phyloP scores from a whole-genome alignment of 2,113 vertebrate genomes.

The Sceloporus undulatus region DNA sequence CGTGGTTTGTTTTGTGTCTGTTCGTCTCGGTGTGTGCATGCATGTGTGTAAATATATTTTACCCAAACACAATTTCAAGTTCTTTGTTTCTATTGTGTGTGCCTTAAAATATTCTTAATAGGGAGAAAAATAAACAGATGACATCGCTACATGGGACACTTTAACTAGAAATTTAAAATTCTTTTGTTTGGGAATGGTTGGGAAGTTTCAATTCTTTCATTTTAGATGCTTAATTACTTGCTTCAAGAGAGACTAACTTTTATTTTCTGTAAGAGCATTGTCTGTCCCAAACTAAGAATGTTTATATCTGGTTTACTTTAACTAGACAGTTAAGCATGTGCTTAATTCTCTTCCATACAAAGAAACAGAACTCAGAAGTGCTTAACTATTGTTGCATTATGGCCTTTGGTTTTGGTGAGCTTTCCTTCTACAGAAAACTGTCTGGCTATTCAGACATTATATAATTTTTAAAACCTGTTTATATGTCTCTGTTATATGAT shows the following conservation, averaged over 20 bases:
- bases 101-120: not conserved
- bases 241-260: not conserved
- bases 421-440: not conserved
- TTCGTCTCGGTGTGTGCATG: not conserved
- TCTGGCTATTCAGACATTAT: no score
- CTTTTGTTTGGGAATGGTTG: not conserved
- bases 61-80: fast-evolving
- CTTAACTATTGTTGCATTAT: not conserved
- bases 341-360: not conserved
- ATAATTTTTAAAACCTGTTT: not conserved
- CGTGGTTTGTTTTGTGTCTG: fast-evolving
- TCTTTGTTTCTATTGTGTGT: not conserved
- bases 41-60: not conserved
- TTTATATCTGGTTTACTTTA: constrained; percentile 1
- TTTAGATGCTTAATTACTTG: not conserved
- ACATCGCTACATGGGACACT: fast-evolving
- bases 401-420: not conserved
- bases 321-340: not conserved
- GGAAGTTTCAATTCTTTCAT: not conserved
- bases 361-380: not conserved
- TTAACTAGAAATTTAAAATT: not conserved
- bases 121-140: fast-evolving
- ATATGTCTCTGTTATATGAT: not conserved
- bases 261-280: not conserved
- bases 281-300: not conserved